phyloP scores from a whole-genome alignment of 2,888 invertebrate genomes.

The Drosophila anomalata region DNA sequence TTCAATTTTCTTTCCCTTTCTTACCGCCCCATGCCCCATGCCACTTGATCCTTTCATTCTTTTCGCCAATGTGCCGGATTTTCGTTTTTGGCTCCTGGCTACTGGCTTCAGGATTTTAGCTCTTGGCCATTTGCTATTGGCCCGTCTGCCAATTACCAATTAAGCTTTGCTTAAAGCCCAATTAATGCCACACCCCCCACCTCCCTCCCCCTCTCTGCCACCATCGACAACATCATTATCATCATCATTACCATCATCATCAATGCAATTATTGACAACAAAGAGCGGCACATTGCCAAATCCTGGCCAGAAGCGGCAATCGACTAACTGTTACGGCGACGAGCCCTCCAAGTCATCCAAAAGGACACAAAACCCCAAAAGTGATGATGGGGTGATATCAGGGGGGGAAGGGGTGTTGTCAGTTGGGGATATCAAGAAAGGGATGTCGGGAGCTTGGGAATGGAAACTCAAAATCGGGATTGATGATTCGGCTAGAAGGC shows the following conservation, averaged over 20 bases:
- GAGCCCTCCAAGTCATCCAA: constrained; percentile 34
- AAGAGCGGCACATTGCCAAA: constrained; percentile 67
- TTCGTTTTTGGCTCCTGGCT: constrained; percentile 4
- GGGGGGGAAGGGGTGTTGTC: neutral
- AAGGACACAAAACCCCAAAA: constrained; percentile 18
- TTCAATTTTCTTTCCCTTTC: constrained; percentile 24
- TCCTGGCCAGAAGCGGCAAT: constrained; percentile 39
- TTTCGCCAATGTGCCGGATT: constrained; percentile 10
- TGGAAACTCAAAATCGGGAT: neutral
- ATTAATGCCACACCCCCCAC: constrained; percentile 56
- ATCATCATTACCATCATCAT: constrained; percentile 44
- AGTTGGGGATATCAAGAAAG: neutral
- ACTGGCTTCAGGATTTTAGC: neutral
- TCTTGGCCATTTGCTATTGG: neutral
- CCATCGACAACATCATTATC: constrained; percentile 23
- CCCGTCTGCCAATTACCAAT: constrained; percentile 66
- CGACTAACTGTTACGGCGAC: constrained; percentile 34
- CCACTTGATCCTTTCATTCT: constrained; percentile 32
- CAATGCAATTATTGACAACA: constrained; percentile 77
- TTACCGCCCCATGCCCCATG: neutral
- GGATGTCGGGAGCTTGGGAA: neutral
- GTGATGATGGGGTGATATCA: neutral
- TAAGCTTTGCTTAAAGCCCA: constrained; percentile 76
- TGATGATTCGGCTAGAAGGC: constrained; percentile 1
- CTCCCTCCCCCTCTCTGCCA: neutral